Evolutionary conservation across 1,140 invertebrate species (phyloP).

Genomic region (Diabrotica undecimpunctata): DNA sequence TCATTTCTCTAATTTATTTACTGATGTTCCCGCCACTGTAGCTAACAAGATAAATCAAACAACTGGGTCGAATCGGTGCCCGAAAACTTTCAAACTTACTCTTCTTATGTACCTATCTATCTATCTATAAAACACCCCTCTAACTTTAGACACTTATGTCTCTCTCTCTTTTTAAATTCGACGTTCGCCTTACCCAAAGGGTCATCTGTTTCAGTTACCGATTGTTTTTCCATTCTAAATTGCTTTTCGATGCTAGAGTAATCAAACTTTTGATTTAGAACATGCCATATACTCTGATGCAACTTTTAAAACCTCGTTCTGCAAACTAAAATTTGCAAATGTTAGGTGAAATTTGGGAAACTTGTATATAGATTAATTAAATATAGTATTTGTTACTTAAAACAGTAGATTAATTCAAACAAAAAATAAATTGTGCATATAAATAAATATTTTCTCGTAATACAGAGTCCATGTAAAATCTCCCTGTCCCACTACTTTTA

Average conservation of each 20-base stretch:
- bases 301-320: background rate
- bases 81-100: conserved; percentile 8
- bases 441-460: too few species aligned
- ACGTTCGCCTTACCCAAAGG: background rate
- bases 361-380: too few species aligned
- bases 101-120: conserved; percentile 6
- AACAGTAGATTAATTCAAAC: too few species aligned
- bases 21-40: background rate
- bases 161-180: conserved; percentile 7
- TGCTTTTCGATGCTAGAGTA: conserved; percentile 5
- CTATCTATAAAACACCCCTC: conserved; percentile 11
- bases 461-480: too few species aligned
- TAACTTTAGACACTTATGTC: conserved; percentile 9
- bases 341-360: too few species aligned
- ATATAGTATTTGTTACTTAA: too few species aligned
- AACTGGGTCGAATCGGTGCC: conserved; percentile 11
- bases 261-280: conserved; percentile 13
- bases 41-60: background rate
- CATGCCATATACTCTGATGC: background rate
- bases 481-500: too few species aligned
- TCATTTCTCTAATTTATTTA: too few species aligned
- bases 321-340: background rate
- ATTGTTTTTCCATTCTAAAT: conserved; percentile 4
- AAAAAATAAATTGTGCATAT: too few species aligned
- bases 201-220: conserved; percentile 10